phyloP scores from a whole-genome alignment of 2,888 invertebrate species.

The Pheosia gnoma region DNA sequence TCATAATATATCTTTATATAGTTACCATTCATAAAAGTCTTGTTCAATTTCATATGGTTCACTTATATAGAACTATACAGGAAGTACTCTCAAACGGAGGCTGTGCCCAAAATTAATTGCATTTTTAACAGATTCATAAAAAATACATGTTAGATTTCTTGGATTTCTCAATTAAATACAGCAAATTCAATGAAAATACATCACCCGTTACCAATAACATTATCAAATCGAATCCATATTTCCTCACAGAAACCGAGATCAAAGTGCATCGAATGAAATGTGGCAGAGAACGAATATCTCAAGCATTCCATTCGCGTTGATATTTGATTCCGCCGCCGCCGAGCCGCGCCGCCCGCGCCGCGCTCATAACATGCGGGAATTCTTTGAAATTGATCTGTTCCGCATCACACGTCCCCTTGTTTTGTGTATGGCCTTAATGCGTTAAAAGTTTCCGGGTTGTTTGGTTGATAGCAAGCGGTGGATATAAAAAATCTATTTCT shows the following conservation, averaged over 20 bases:
- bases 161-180: not conserved
- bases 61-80: too few relatives aligned
- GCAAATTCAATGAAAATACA: not conserved
- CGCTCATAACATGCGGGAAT: not conserved
- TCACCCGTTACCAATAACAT: slow-evolving; percentile 2
- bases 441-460: not conserved
- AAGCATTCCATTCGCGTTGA: not conserved
- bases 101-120: too few relatives aligned
- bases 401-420: not conserved
- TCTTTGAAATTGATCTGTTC: slow-evolving; percentile 4
- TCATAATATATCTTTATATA: too few relatives aligned
- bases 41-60: too few relatives aligned
- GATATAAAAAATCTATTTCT: not conserved
- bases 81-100: too few relatives aligned
- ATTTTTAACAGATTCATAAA: too few relatives aligned
- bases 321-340: not conserved
- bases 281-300: not conserved
- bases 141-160: too few relatives aligned
- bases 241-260: not conserved
- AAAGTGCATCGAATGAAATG: not conserved
- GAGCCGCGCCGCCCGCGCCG: not conserved
- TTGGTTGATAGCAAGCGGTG: not conserved
- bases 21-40: too few relatives aligned
- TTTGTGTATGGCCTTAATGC: not conserved
- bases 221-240: slow-evolving; percentile 2